Percentiles rank a stretch among this genome's conserved stretches.
phyloP scores from a whole-genome alignment of 2,797 vertebrate genomes.

The Falco cherrug region DNA sequence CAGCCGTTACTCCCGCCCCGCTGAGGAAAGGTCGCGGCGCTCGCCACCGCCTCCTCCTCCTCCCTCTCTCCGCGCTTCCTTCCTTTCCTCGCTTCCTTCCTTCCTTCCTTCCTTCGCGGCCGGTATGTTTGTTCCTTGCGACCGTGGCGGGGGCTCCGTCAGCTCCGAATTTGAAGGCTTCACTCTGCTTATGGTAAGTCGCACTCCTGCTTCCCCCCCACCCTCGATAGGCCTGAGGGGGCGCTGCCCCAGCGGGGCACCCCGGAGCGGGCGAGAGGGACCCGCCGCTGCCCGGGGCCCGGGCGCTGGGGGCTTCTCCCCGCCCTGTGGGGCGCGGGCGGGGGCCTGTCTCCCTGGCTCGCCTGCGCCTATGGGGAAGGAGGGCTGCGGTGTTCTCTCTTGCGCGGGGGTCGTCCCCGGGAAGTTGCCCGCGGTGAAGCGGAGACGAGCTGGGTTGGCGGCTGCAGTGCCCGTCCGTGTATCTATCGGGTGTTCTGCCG shows the following conservation, averaged over 20 bases:
- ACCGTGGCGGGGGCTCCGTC: not conserved
- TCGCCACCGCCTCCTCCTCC: too few relatives aligned
- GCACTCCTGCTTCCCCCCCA: not conserved
- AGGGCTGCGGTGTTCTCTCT: too few relatives aligned
- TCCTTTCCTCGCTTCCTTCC: fast-evolving
- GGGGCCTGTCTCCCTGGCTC: too few relatives aligned
- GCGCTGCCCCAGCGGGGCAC: fast-evolving
- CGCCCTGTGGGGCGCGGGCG: too few relatives aligned
- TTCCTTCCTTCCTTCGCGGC: fast-evolving
- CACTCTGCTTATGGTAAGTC: slow-evolving; percentile 74
- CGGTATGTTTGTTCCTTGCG: slow-evolving; percentile 74
- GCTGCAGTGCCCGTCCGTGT: not conserved
- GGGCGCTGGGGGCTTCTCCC: not conserved
- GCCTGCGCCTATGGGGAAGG: not conserved
- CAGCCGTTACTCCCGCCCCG: not conserved
- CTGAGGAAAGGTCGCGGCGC: not conserved
- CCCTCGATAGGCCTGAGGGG: not conserved
- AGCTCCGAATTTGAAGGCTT: slow-evolving; percentile 60
- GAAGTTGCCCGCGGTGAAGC: not conserved
- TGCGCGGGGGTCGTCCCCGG: too few relatives aligned
- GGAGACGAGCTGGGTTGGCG: not conserved
- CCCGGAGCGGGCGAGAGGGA: not conserved
- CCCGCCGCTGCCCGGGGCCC: too few relatives aligned
- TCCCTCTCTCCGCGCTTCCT: fast-evolving
- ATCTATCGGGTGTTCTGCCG: not conserved